Conservation (phyloP, 2,113 vertebrate genomes). For the Salvelinus fontinalis region DNA sequence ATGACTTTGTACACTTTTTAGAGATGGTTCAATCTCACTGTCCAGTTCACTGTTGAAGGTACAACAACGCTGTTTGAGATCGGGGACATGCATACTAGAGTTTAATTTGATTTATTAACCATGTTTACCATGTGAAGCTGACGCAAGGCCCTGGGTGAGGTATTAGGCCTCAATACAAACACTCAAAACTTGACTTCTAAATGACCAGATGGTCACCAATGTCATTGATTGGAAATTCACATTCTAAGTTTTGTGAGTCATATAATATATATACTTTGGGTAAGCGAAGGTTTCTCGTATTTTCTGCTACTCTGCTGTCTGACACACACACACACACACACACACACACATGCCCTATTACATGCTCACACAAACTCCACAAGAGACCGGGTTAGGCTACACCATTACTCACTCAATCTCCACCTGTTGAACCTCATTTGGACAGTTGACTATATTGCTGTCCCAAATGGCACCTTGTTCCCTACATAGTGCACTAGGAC, state of each 20-base stretch:
- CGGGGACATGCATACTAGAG: no score
- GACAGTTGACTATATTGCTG: conserved; percentile 26
- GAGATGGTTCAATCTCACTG: no score
- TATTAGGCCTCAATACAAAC: no score
- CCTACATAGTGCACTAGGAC: neutral
- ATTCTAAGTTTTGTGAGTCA: neutral
- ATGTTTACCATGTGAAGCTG: no score
- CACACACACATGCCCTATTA: conserved; percentile 11
- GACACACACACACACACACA: conserved; percentile 31
- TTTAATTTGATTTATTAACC: no score
- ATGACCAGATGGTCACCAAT: neutral
- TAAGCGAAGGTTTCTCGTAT: conserved; percentile 5
- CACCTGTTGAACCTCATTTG: conserved; percentile 65
- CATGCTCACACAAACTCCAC: conserved; percentile 7
- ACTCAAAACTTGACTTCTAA: no score
- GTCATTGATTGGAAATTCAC: no score
- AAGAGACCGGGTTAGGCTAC: conserved; percentile 25
- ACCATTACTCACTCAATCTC: conserved; percentile 44
- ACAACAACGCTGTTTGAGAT: no score
- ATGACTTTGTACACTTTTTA: no score
- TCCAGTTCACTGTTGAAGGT: no score
- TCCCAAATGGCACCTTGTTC: no score
- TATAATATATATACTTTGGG: neutral
- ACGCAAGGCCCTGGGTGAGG: no score
- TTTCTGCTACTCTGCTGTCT: conserved; percentile 63